Evolutionary conservation across 2,888 invertebrate species (phyloP), one percentile per base, ranked within the genome.

Genomic region (Erpobdella octoculata): DNA sequence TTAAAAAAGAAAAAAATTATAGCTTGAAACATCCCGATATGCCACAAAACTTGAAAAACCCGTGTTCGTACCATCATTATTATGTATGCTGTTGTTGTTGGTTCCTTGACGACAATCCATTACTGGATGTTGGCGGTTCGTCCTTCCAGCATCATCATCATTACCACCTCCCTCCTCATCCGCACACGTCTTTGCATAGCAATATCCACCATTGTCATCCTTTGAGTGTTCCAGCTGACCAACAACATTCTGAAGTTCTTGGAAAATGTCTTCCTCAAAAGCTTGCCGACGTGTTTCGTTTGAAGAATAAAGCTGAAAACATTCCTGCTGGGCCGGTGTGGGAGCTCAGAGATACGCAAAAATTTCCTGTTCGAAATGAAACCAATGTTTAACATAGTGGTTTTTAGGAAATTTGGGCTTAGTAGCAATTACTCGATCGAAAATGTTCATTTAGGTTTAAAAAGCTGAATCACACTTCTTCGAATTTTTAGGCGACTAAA

Each of bases 111-210:
- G 53, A 53, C 28, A 53, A 53, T n/a, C 53, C 53, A 25, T 21
- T 28, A 53, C 8, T 53, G 28, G 53, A 53, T 53, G 53, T 53
- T 28, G 53, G 53, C 28, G 28, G 53, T 28, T 53, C 53, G 6
- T 53, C 28, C 21, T 53, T 53, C 53, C 53, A 53, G 53, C 53
- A 53, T 28, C 53, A 53, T 28, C 53, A 53, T 53, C 53, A 53
- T 28, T 53, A 53, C 28, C 53, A 53, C 28, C 53, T 53, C 28
- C 53, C 53, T 8, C 53, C 53, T 53, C 53, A 53, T 53, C 53
- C 53, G 8, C 53, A 53, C 28, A 21, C 53, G 15, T 21, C 53
- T 53, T 28, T 8, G 53, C 53, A 53, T 12, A 53, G 53, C 53
- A 53, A n/a, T n/a, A 15, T 53, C 28, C 53, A 53, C 53, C 53